Evolutionary conservation across 2,113 vertebrate genomes (phyloP).

Genomic region (Ginglymostoma cirratum): DNA sequence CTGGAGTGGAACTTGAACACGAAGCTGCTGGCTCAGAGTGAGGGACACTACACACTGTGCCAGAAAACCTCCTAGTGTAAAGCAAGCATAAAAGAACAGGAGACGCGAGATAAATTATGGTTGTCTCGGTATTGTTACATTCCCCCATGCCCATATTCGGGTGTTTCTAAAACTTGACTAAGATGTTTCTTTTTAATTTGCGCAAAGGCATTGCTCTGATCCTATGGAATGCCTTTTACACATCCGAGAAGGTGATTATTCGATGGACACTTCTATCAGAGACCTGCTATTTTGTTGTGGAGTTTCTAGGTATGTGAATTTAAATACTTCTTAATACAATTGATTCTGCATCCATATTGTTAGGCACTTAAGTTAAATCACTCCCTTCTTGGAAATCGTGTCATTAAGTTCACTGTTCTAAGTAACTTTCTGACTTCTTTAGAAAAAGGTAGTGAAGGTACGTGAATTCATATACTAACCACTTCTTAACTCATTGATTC

Average conservation of each 20-base stretch:
- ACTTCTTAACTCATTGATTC: not conserved
- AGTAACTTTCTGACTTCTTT: too few relatives aligned
- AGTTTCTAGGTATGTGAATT: not conserved
- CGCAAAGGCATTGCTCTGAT: not conserved
- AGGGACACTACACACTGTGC: not conserved
- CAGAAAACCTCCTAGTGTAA: not conserved
- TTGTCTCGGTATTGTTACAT: not conserved
- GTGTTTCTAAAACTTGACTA: not conserved
- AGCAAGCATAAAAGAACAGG: not conserved
- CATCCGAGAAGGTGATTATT: not conserved
- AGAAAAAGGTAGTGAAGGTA: too few relatives aligned
- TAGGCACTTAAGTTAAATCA: too few relatives aligned
- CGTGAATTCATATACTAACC: too few relatives aligned
- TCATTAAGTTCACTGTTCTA: too few relatives aligned
- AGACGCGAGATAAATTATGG: not conserved
- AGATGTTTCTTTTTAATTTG: not conserved
- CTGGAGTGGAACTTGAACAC: not conserved
- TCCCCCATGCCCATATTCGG: not conserved
- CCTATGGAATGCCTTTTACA: not conserved
- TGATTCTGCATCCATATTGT: too few relatives aligned
- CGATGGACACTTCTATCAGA: not conserved
- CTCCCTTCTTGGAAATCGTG: too few relatives aligned
- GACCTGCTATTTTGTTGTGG: not conserved
- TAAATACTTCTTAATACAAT: not conserved
- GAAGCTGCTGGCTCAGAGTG: not conserved